Evolutionary conservation across 35 echinoderm and acorn worm species (phyloP), one percentile per base, ranked within the genome.

Genomic region (Apostichopus parvimensis): DNA sequence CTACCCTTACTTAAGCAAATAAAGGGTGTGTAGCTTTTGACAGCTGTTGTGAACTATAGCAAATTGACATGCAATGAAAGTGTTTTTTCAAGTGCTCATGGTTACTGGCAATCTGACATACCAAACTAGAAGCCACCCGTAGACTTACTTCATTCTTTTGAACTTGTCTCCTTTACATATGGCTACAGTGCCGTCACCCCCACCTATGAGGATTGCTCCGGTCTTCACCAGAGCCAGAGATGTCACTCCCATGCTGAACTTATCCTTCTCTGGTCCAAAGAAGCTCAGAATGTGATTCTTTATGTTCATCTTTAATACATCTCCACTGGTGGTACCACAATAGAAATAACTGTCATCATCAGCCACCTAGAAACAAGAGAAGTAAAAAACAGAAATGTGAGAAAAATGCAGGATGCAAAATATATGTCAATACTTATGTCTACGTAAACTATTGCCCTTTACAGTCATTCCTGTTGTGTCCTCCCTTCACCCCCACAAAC

Each of bases 261-360:
- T 94, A 56, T 96, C 87, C 81, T 98, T 98, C 71, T 92, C 89
- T n/a, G 97, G 97, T n/a, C 95, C 94, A 68, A 93, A 96, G 72
- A 57, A 75, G 12, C 92, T 28, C 3, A 98, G 88, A 1, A 92
- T 86, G 17, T 94, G 54, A 79, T 77, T 96, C 1, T 80, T 28
- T 0, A 92, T 59, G 20, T 93, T 93, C 60, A 98, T 95, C 81
- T 96, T 86, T 6, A 98, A 79, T 12, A 98, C 80, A 77, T 98
- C 97, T 61, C 97, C 97, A 8, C 86, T 98, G 12, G 97, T 98
- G 28, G 97, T 98, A 54, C 95, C 97, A 87, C 97, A 96, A 91
- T 94, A 98, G 92, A 98, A 98, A 78, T 87, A 95, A 5, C 88
- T 90, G 60, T 98, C 96, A 72, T 95, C 91, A 0, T 94, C 53